Percentiles rank a stretch among this genome's conserved stretches.
These are phyloP conservation scores for Parnassius apollo DNA, from an alignment of 2,888 invertebrate species.

Conservation along the genomic window DNA sequence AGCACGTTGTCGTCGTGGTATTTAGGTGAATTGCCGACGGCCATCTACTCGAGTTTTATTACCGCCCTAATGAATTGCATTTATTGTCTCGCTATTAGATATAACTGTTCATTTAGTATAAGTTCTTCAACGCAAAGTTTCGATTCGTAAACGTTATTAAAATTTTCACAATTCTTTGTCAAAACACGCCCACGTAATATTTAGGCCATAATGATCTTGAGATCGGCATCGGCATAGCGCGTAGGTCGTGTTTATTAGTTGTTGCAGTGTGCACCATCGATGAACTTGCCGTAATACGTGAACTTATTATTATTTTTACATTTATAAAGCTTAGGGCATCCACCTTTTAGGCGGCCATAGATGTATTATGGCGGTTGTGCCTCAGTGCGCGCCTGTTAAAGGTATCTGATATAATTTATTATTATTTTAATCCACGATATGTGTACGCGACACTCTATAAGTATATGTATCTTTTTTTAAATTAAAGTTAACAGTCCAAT, in stretches of 20 bases:
- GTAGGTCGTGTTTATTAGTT: slow-evolving; percentile 72
- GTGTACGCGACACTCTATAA: too few species aligned
- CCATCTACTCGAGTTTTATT: slow-evolving; percentile 53
- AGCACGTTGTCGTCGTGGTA: slow-evolving; percentile 46
- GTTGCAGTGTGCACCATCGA: slow-evolving; percentile 31
- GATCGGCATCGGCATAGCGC: slow-evolving; percentile 69
- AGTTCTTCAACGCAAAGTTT: slow-evolving; percentile 49
- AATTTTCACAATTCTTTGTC: slow-evolving; percentile 67
- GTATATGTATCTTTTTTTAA: too few species aligned
- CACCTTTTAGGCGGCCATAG: too few species aligned
- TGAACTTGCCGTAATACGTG: slow-evolving; percentile 14
- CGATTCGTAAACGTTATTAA: slow-evolving; percentile 53
- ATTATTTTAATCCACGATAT: too few species aligned
- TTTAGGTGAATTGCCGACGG: slow-evolving; percentile 51
- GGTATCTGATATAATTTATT: too few species aligned
- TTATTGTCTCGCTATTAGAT: slow-evolving; percentile 59
- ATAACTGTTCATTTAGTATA: slow-evolving; percentile 64
- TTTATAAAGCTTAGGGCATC: too few species aligned
- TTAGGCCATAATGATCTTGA: slow-evolving; percentile 71
- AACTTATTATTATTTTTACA: neutral
- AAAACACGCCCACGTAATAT: slow-evolving; percentile 55
- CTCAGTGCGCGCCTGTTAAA: too few species aligned
- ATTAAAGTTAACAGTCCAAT: too few species aligned
- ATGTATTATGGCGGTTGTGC: too few species aligned
- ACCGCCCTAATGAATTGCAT: slow-evolving; percentile 62